phyloP scores from a whole-genome alignment of 2,113 vertebrate genomes.

The Zapus hudsonius region DNA sequence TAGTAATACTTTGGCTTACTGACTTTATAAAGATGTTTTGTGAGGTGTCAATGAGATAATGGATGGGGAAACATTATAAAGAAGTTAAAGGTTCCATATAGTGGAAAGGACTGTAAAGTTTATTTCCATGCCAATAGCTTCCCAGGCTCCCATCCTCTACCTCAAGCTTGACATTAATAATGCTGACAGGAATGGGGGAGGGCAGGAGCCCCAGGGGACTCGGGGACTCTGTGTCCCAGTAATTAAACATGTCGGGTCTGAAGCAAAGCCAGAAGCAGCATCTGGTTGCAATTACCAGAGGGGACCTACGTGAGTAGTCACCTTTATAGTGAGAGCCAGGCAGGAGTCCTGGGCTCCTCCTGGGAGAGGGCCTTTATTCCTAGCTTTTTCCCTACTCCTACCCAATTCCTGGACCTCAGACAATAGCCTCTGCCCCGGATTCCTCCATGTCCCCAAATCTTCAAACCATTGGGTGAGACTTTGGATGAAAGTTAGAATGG shows the following conservation, averaged over 20 bases:
- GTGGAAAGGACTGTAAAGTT: constrained; percentile 38
- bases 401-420: constrained; percentile 33
- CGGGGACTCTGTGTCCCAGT: constrained; percentile 71
- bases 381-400: constrained; percentile 42
- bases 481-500: constrained; percentile 18
- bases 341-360: constrained; percentile 68
- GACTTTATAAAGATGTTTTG: constrained; percentile 52
- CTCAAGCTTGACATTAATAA: constrained; percentile 69
- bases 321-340: constrained; percentile 80
- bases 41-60: constrained; percentile 39
- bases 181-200: constrained; percentile 73
- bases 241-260: constrained; percentile 80
- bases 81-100: constrained; percentile 24
- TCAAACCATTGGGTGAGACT: neutral
- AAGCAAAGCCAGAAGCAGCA: constrained; percentile 76
- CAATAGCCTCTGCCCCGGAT: constrained; percentile 5
- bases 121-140: constrained; percentile 67
- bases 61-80: neutral
- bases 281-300: constrained; percentile 82
- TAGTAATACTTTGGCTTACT: neutral
- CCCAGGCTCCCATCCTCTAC: constrained; percentile 66
- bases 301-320: constrained; percentile 82
- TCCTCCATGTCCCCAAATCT: neutral
- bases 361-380: constrained; percentile 55
- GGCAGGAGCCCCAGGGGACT: constrained; percentile 43